Percentiles rank a stretch among this genome's conserved stretches.
phyloP scores from a whole-genome alignment of 2,797 vertebrate species.

The Muscicapa striata region DNA sequence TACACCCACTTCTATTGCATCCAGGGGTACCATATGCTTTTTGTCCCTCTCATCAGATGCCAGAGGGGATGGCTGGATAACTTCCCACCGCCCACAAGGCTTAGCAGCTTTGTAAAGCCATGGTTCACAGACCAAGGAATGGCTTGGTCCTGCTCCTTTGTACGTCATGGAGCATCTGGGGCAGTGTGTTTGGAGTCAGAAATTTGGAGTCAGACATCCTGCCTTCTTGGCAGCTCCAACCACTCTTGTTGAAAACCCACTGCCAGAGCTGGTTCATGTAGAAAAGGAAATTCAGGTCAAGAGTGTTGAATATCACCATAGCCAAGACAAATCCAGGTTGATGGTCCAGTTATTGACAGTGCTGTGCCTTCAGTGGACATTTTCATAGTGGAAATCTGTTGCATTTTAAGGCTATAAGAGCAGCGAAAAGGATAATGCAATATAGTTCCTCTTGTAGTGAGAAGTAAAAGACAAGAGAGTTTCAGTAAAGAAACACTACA shows the following conservation, averaged over 20 bases:
- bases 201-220: neutral
- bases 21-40: neutral
- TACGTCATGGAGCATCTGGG: accelerated
- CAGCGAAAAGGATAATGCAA: too few species aligned
- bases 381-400: neutral
- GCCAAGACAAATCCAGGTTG: neutral
- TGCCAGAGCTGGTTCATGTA: neutral
- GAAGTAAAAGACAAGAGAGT: too few species aligned
- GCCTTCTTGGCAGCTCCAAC: neutral
- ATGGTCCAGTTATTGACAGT: neutral
- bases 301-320: neutral
- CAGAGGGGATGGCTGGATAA: neutral
- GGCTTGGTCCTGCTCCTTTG: neutral
- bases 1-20: neutral
- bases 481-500: too few species aligned
- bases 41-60: neutral
- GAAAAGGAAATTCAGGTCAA: neutral
- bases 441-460: too few species aligned
- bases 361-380: neutral
- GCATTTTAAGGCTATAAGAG: too few species aligned
- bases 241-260: neutral
- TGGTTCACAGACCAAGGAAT: accelerated
- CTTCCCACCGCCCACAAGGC: accelerated
- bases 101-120: neutral
- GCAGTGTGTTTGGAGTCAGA: neutral